A percentile compares a stretch with the other conserved stretches of the same genome.
Conservation (phyloP, 1,140 invertebrate species). For the Lepidurus couesii region DNA sequence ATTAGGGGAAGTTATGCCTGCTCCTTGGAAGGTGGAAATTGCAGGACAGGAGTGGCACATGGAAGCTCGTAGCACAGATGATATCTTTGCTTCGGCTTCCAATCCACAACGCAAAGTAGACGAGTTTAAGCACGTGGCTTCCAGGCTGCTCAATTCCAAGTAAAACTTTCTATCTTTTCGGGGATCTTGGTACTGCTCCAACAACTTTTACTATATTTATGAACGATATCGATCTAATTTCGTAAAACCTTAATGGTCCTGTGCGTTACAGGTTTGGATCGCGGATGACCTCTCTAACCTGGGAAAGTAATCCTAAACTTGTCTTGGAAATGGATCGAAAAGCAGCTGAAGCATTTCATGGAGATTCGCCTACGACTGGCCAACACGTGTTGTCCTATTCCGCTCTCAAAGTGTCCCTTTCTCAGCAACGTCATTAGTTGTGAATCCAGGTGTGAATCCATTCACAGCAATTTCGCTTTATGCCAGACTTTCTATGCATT, state of each 20-base stretch:
- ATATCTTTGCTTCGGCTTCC: conserved; percentile 33
- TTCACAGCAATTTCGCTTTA: not conserved
- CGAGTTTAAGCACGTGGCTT: conserved; percentile 30
- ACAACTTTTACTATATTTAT: not conserved
- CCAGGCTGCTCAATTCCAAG: conserved; percentile 34
- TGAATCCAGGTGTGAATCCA: not conserved
- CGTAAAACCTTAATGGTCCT: not conserved
- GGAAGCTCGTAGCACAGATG: conserved; percentile 29
- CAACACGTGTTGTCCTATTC: conserved; percentile 34
- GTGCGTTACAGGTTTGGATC: conserved; percentile 29
- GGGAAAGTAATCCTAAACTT: conserved; percentile 29
- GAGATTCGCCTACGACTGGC: conserved; percentile 33
- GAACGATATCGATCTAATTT: not conserved
- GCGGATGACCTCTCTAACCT: conserved; percentile 29
- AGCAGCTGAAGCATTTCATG: conserved; percentile 33
- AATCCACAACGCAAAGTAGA: conserved; percentile 25
- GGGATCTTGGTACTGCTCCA: not conserved
- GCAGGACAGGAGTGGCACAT: conserved; percentile 34
- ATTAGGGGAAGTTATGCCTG: conserved; percentile 33
- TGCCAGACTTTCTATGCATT: not conserved
- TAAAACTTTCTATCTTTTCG: conserved; percentile 18
- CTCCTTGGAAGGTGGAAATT: conserved; percentile 34
- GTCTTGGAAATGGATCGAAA: conserved; percentile 34
- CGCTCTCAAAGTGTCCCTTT: conserved; percentile 28
- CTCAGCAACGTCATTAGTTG: conserved; percentile 24